phyloP scores from a whole-genome alignment of 1,140 invertebrate genomes.

The Lysiphlebus fabarum region DNA sequence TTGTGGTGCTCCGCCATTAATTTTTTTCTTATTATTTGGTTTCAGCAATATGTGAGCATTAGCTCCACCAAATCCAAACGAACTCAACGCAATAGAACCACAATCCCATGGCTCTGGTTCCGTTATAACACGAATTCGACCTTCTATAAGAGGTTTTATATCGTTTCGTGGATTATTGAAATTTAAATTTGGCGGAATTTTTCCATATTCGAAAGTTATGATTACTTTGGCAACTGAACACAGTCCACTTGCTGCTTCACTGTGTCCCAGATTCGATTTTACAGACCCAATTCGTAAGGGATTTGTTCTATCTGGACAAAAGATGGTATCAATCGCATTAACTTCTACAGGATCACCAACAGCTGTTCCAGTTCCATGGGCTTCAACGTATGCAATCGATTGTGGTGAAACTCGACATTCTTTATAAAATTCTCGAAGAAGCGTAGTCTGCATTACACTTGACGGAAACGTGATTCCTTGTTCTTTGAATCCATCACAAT shows the following conservation, averaged over 20 bases:
- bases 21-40: conserved; percentile 56
- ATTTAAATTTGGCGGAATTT: conserved; percentile 73
- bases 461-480: conserved; percentile 91
- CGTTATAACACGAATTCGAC: conserved; percentile 62
- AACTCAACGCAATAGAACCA: conserved; percentile 59
- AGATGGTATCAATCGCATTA: conserved; percentile 77
- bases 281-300: conserved; percentile 84
- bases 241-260: conserved; percentile 84
- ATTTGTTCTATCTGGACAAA: conserved; percentile 65
- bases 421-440: conserved; percentile 83
- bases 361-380: conserved; percentile 83
- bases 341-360: conserved; percentile 87
- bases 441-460: conserved; percentile 72
- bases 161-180: conserved; percentile 66
- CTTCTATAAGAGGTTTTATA: conserved; percentile 65
- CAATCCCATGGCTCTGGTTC: conserved; percentile 64
- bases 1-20: conserved; percentile 50
- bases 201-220: conserved; percentile 66
- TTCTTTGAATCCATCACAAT: conserved; percentile 79
- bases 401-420: conserved; percentile 74
- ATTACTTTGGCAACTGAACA: conserved; percentile 78
- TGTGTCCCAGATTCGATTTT: conserved; percentile 92
- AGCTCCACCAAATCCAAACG: conserved; percentile 65
- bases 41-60: conserved; percentile 68
- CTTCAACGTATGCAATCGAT: conserved; percentile 79